These are phyloP conservation scores for Protobothrops flavoviridis DNA, from an alignment of 2,113 vertebrate species.

Conservation along the genomic window DNA sequence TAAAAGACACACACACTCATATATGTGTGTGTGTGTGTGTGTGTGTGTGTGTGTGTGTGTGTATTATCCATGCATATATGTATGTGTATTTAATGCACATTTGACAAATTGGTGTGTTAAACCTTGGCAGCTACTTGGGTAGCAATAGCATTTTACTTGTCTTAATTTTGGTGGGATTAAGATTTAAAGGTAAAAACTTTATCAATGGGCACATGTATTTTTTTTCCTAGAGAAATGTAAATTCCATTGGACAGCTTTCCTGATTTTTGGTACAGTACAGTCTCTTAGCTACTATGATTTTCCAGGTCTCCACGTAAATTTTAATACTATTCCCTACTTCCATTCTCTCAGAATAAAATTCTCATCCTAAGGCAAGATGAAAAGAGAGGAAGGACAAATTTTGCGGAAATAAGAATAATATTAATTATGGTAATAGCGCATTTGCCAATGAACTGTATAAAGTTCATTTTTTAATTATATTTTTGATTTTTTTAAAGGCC, in stretches of 20 bases:
- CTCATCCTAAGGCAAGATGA: neutral
- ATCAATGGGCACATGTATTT: neutral
- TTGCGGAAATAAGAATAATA: neutral
- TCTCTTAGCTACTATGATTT: neutral
- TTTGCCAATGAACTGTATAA: neutral
- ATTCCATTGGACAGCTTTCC: neutral
- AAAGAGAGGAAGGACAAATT: neutral
- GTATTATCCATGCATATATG: neutral
- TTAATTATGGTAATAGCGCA: neutral
- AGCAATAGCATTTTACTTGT: neutral
- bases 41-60: neutral
- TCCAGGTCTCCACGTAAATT: neutral
- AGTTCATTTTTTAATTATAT: neutral
- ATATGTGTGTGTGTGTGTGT: neutral
- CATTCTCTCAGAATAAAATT: neutral
- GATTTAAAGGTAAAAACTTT: neutral
- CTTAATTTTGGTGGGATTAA: neutral
- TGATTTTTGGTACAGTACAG: neutral
- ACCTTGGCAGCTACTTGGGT: neutral
- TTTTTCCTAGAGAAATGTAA: neutral
- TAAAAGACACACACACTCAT: too few species aligned
- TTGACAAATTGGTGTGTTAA: neutral
- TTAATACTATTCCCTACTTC: neutral
- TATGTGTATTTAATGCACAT: neutral
- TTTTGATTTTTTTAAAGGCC: neutral